Conservation (phyloP, 2,113 vertebrate genomes). For the Lamprologus lemairii region DNA sequence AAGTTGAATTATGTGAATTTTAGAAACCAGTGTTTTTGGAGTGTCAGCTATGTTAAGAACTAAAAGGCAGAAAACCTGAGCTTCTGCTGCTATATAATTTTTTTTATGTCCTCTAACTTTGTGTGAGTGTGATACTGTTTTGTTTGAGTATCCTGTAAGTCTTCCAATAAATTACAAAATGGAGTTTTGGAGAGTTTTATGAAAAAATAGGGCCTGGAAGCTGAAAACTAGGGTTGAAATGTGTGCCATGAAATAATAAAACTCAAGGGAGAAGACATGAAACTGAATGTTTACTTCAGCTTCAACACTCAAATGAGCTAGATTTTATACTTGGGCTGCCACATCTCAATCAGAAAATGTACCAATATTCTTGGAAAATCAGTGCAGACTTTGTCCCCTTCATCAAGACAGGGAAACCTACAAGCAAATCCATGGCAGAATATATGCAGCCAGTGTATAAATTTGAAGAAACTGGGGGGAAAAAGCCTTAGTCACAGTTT, state of each 20-base stretch:
- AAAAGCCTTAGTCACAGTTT: not conserved
- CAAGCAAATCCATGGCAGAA: not conserved
- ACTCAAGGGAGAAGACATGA: not conserved
- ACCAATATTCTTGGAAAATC: not conserved
- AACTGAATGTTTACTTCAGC: not conserved
- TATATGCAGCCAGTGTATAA: not conserved
- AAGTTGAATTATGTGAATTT: not conserved
- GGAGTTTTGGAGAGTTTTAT: not conserved
- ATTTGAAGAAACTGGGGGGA: not conserved
- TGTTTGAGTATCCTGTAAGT: not conserved
- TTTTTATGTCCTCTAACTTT: not conserved
- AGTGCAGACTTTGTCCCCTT: not conserved
- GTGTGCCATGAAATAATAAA: not conserved
- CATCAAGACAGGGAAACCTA: not conserved
- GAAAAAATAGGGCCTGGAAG: not conserved
- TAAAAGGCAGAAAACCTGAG: not conserved
- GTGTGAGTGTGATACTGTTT: not conserved
- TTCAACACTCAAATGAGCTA: not conserved
- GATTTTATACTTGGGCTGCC: constrained; percentile 1
- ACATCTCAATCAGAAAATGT: not conserved
- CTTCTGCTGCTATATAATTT: not conserved
- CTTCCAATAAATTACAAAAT: not conserved
- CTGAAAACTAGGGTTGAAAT: not conserved
- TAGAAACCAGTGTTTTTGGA: not conserved
- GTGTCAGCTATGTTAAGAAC: not conserved